phyloP scores from a whole-genome alignment of 2,113 vertebrate genomes.

The Syngnathus floridae region DNA sequence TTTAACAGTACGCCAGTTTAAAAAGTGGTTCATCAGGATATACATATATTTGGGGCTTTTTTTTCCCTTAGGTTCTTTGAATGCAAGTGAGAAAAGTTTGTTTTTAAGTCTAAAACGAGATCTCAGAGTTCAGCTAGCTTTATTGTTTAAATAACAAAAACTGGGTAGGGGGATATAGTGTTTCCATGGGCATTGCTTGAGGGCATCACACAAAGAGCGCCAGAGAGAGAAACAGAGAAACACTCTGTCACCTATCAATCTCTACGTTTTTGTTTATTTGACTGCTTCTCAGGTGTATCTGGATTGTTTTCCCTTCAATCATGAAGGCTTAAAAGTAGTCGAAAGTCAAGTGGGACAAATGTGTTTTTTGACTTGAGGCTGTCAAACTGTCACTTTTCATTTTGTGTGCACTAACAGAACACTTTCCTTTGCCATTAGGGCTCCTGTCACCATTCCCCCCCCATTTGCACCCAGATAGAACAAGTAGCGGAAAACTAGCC shows the following conservation, averaged over 20 bases:
- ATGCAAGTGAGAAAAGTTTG: slow-evolving; percentile 48
- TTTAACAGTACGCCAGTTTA: slow-evolving; percentile 12
- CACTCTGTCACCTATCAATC: slow-evolving; percentile 64
- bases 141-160: slow-evolving; percentile 59
- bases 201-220: slow-evolving; percentile 58
- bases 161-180: slow-evolving; percentile 38
- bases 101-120: slow-evolving; percentile 40
- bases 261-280: slow-evolving; percentile 54
- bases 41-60: slow-evolving; percentile 9
- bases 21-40: slow-evolving; percentile 11
- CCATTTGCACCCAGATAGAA: slow-evolving; percentile 24
- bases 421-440: slow-evolving; percentile 32
- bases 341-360: slow-evolving; percentile 51
- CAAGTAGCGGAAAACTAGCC: slow-evolving; percentile 30
- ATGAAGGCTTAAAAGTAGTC: slow-evolving; percentile 25
- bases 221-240: slow-evolving; percentile 36
- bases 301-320: slow-evolving; percentile 41
- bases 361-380: slow-evolving; percentile 49
- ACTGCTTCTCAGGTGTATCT: slow-evolving; percentile 43
- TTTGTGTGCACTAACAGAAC: slow-evolving; percentile 45
- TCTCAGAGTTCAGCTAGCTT: slow-evolving; percentile 56
- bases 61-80: slow-evolving; percentile 5
- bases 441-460: slow-evolving; percentile 14
- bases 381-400: slow-evolving; percentile 48
- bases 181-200: slow-evolving; percentile 62